Evolutionary conservation across 2,888 invertebrate species (phyloP).

Genomic region (Bruchidius siliquastri): DNA sequence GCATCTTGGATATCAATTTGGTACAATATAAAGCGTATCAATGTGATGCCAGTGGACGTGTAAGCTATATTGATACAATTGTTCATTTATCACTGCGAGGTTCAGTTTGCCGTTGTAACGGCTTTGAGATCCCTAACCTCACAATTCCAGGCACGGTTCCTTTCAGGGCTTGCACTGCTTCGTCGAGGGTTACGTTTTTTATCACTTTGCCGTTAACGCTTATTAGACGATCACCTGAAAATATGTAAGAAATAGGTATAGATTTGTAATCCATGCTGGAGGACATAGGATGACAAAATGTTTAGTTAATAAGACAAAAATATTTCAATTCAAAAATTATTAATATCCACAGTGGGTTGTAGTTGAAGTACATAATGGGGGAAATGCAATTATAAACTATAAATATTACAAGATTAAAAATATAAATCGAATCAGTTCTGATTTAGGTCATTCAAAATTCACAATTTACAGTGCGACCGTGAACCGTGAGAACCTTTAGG

Average conservation of each 20-base stretch:
- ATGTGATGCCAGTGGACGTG: neutral
- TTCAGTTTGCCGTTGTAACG: constrained; percentile 49
- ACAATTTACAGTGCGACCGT: no score
- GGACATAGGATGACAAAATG: no score
- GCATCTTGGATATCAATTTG: neutral
- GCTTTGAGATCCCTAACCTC: constrained; percentile 86
- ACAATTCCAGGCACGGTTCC: constrained; percentile 88
- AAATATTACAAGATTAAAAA: no score
- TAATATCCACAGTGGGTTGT: no score
- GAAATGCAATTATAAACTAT: no score
- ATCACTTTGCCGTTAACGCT: constrained; percentile 89
- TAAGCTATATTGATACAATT: neutral
- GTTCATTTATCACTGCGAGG: neutral
- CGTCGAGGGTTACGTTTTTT: constrained; percentile 87
- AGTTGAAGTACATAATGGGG: no score
- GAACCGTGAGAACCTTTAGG: no score
- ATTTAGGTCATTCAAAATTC: no score
- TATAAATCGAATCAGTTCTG: no score
- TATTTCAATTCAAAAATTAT: no score
- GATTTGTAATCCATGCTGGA: no score
- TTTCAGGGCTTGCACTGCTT: constrained; percentile 93
- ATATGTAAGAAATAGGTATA: neutral
- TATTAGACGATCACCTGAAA: constrained; percentile 71
- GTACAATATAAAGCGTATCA: neutral
- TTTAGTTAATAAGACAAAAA: no score